Conservation (phyloP, 2,113 vertebrate species). For the Circaetus cinerascens region DNA sequence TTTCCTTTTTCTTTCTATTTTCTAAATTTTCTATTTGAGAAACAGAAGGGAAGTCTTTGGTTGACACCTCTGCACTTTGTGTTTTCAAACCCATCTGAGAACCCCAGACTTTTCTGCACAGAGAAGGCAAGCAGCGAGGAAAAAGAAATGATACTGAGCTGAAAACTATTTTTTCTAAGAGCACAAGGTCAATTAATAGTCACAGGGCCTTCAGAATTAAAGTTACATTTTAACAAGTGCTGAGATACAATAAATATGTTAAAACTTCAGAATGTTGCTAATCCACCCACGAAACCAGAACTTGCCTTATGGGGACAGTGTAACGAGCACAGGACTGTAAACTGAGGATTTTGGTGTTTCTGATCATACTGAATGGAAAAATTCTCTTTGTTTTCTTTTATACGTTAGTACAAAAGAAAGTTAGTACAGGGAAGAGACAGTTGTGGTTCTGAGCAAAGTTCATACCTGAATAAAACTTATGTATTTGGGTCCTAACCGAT, state of each 20-base stretch:
- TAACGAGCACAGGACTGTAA: not conserved
- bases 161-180: not conserved
- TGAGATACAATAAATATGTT: not conserved
- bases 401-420: fast-evolving
- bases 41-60: not conserved
- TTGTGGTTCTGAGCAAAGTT: not conserved
- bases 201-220: not conserved
- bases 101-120: not conserved
- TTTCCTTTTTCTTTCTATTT: not conserved
- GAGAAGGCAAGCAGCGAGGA: not conserved
- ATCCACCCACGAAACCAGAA: not conserved
- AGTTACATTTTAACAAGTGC: not conserved
- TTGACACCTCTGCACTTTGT: not conserved
- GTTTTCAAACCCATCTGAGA: not conserved
- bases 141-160: not conserved
- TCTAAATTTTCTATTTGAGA: not conserved
- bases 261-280: not conserved
- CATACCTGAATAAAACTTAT: not conserved
- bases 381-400: not conserved
- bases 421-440: not conserved
- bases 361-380: not conserved
- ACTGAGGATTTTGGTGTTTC: not conserved
- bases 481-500: not conserved
- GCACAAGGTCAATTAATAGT: not conserved
- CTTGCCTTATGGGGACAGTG: too few species aligned